Evolutionary conservation across 1,140 invertebrate genomes (phyloP).

Genomic region (Oppia nitens): DNA sequence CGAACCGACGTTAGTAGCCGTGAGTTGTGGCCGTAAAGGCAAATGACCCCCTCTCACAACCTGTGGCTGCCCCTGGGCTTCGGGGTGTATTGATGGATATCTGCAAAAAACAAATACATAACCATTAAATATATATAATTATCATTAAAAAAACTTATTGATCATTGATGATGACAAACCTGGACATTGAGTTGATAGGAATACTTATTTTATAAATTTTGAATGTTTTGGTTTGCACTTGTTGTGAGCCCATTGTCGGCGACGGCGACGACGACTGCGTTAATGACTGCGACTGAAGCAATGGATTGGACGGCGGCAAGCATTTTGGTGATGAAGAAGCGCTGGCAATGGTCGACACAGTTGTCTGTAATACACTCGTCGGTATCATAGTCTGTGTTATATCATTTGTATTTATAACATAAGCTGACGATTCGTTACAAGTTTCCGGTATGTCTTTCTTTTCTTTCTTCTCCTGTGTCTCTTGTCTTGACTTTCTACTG

Average conservation of each 20-base stretch:
- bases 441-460: background rate
- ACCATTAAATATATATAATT: no score
- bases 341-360: background rate
- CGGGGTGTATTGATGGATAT: constrained; percentile 16
- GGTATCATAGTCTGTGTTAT: background rate
- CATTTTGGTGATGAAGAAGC: background rate
- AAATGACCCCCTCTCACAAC: constrained; percentile 3
- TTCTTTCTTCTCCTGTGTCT: background rate
- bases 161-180: background rate
- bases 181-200: background rate
- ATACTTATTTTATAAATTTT: background rate
- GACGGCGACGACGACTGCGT: background rate
- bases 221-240: no score
- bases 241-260: no score
- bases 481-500: background rate
- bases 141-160: background rate
- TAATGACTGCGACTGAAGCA: background rate
- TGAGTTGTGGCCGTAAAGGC: constrained; percentile 14
- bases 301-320: constrained; percentile 4
- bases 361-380: background rate
- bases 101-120: no score
- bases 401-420: background rate
- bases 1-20: constrained; percentile 14
- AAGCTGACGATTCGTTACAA: background rate
- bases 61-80: constrained; percentile 20